phyloP scores from a whole-genome alignment of 2,113 vertebrate genomes.

The Dicentrarchus labrax region DNA sequence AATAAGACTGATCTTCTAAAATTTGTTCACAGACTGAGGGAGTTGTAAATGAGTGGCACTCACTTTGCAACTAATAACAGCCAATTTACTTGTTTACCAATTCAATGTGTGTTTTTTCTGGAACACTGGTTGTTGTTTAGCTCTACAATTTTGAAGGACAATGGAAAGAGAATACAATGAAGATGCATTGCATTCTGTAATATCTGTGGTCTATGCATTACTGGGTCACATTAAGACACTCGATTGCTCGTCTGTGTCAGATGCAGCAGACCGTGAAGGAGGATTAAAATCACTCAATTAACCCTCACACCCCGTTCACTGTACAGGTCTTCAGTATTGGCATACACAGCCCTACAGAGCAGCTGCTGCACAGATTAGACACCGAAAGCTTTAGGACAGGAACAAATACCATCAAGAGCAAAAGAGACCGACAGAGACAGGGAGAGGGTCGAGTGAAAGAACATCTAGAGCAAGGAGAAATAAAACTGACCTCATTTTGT shows the following conservation, averaged over 20 bases:
- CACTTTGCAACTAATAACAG: background rate
- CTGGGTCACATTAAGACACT: conserved; percentile 62
- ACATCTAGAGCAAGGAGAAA: background rate
- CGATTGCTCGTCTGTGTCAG: conserved; percentile 44
- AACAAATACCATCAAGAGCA: background rate
- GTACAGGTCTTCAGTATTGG: conserved; percentile 44
- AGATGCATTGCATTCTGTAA: background rate
- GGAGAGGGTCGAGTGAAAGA: background rate
- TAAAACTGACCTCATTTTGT: conserved; percentile 51
- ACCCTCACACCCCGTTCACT: conserved; percentile 42
- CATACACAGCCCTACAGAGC: conserved; percentile 9
- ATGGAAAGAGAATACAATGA: background rate
- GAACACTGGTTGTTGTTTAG: background rate
- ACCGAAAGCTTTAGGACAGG: background rate
- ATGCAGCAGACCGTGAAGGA: conserved; percentile 76
- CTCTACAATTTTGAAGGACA: background rate
- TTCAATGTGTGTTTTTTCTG: too few relatives aligned
- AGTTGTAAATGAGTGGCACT: background rate
- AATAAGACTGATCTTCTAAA: background rate
- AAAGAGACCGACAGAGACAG: background rate
- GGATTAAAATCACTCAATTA: conserved; percentile 72
- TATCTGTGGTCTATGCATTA: background rate
- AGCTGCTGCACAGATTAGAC: conserved; percentile 41
- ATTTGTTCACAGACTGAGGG: background rate
- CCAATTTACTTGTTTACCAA: background rate